phyloP scores from a whole-genome alignment of 2,113 vertebrate species.

The Picathartes gymnocephalus region DNA sequence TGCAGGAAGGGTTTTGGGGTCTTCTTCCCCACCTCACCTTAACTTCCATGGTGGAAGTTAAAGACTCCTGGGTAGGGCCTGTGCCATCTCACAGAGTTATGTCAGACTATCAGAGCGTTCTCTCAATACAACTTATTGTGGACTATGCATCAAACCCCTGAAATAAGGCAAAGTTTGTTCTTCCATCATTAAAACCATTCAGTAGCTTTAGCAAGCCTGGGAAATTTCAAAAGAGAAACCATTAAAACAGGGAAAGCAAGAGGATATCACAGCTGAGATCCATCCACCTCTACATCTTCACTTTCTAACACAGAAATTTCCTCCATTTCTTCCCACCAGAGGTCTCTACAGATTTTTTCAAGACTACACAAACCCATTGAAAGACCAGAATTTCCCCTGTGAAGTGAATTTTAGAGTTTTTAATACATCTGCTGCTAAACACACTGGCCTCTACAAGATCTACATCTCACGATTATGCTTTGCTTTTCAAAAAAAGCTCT shows the following conservation, averaged over 20 bases:
- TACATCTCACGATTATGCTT: background rate
- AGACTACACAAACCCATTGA: background rate
- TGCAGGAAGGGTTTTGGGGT: background rate
- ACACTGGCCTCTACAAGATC: background rate
- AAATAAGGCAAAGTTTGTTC: background rate
- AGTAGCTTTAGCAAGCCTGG: background rate
- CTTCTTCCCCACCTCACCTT: background rate
- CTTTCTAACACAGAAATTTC: background rate
- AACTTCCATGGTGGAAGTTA: background rate
- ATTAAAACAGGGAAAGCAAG: background rate
- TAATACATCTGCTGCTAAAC: background rate
- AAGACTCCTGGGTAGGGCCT: background rate
- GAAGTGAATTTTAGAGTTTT: background rate
- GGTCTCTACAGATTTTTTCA: background rate
- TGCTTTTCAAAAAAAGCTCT: background rate
- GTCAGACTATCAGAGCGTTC: fast-evolving
- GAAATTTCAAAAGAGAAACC: background rate
- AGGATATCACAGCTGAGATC: background rate
- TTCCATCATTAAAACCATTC: background rate
- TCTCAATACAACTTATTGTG: fast-evolving
- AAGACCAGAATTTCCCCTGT: background rate
- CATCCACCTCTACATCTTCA: background rate
- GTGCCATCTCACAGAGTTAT: background rate
- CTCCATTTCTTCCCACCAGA: background rate
- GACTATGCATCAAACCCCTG: background rate